These are phyloP conservation scores for Dipus sagitta DNA, from an alignment of 2,797 vertebrate species.

Conservation along the genomic window DNA sequence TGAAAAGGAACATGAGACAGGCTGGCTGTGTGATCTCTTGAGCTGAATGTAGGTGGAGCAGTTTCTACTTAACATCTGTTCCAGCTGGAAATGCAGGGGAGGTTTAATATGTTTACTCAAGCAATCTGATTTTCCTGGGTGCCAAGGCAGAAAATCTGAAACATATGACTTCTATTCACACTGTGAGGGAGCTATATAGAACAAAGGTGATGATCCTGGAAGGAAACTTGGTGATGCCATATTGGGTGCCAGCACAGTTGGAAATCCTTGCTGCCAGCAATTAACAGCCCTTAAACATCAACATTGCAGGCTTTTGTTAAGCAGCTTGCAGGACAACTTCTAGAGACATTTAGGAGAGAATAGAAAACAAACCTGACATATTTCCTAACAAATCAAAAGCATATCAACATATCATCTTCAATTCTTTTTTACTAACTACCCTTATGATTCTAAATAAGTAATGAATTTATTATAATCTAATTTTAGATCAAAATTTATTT, in stretches of 20 bases:
- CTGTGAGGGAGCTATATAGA: slow-evolving; percentile 68
- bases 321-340: slow-evolving; percentile 47
- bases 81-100: slow-evolving; percentile 72
- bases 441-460: not conserved
- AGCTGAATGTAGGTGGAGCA: slow-evolving; percentile 82
- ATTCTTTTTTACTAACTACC: not conserved
- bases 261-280: slow-evolving; percentile 73
- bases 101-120: slow-evolving; percentile 81
- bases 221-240: slow-evolving; percentile 67
- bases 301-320: slow-evolving; percentile 60
- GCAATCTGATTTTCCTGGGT: slow-evolving; percentile 77
- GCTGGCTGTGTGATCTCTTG: slow-evolving; percentile 66
- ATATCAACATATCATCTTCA: slow-evolving; percentile 46
- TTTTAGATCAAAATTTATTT: not conserved
- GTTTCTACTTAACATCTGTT: slow-evolving; percentile 82
- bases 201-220: slow-evolving; percentile 79
- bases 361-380: slow-evolving; percentile 43
- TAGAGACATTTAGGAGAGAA: slow-evolving; percentile 51
- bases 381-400: slow-evolving; percentile 61
- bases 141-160: slow-evolving; percentile 78
- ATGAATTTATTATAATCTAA: not conserved
- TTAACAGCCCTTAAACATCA: slow-evolving; percentile 72
- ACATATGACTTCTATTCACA: slow-evolving; percentile 77
- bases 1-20: slow-evolving; percentile 71
- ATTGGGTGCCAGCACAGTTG: slow-evolving; percentile 60